Evolutionary conservation across 2,888 invertebrate species (phyloP).

Genomic region (Eupelmus urozonus): DNA sequence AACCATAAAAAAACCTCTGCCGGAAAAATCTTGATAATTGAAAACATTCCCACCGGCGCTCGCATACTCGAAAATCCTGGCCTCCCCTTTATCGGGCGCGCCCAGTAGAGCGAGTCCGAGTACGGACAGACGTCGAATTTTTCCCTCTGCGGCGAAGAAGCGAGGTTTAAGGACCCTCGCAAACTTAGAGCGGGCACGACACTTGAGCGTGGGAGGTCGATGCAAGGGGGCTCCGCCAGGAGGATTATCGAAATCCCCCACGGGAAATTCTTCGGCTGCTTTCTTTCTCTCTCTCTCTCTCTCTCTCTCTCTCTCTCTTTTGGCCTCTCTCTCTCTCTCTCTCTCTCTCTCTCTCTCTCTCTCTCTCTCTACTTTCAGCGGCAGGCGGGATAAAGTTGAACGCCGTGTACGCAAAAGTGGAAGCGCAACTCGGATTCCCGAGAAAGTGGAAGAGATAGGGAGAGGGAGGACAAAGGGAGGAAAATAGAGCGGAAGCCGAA

Average conservation of each 20-base stretch:
- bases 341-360: neutral
- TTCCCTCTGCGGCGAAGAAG: neutral
- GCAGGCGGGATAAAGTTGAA: constrained; percentile 32
- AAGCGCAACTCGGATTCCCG: neutral
- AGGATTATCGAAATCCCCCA: constrained; percentile 48
- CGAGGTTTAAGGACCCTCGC: neutral
- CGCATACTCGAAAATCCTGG: constrained; percentile 20
- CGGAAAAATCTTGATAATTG: constrained; percentile 18
- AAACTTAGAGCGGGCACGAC: neutral
- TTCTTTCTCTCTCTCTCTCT: constrained; percentile 7
- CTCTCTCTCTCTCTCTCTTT: neutral
- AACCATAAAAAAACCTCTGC: no score
- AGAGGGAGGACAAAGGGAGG: neutral
- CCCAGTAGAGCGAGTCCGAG: neutral
- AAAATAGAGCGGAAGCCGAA: neutral
- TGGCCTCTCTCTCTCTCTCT: neutral
- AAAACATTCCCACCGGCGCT: neutral
- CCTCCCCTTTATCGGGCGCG: constrained; percentile 1
- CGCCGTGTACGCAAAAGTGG: constrained; percentile 16
- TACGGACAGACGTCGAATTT: constrained; percentile 22
- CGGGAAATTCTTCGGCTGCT: constrained; percentile 45
- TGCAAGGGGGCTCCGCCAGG: constrained; percentile 2
- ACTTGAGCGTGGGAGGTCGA: neutral
- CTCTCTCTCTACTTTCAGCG: no score
- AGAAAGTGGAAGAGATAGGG: constrained; percentile 8